Evolutionary conservation across 2,888 invertebrate genomes (phyloP), one percentile per base, ranked within the genome.

Genomic region (Lycia hirtaria): DNA sequence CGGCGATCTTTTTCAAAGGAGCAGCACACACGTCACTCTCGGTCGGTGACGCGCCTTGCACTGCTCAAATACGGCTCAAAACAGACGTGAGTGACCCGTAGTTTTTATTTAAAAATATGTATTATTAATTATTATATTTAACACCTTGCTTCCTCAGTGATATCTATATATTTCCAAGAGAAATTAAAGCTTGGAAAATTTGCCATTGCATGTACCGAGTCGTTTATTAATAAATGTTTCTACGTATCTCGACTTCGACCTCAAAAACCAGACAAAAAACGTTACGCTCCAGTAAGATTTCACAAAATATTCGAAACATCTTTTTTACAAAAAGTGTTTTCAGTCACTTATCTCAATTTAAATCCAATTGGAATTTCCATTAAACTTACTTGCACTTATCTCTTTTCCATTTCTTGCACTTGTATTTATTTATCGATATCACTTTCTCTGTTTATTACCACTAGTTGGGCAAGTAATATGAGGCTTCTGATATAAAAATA

Each of bases 281-380:
- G 68, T 73, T 68, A 61, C 68, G 67, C 61, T 60, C 72, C 56
- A 66, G 58, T 70, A 69, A 63, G 20, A 53, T 14, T 54, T 50
- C 52, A 17, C 19, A 41, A 41, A 41, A 10, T 22, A 22, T 12
- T 2, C 19, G 2, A 33, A 33, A 17, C 33, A 2, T 15, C 12
- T n/a, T 6, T 7, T 12, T 10, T 6, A 10, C 4, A 7, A 6
- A 10, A 19, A 19, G 2, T 12, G 10, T 37, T 37, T 19, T n/a
- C 17, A 37, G 4, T 33, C 2, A 1, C 32, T 28, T 28, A n/a
- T 32, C 6, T 14, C 9, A 4, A 4, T 10, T 22, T 26, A 43
- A 43, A 28, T 26, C 5, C 28, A 17, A 17, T 26, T 26, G 26
- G 15, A 5, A 26, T 43, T 43, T 26, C 17, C 15, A 43, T 28